Evolutionary conservation across 2,113 vertebrate species (phyloP), one percentile per base, ranked within the genome.

Genomic region (cattle (Bos taurus)): DNA sequence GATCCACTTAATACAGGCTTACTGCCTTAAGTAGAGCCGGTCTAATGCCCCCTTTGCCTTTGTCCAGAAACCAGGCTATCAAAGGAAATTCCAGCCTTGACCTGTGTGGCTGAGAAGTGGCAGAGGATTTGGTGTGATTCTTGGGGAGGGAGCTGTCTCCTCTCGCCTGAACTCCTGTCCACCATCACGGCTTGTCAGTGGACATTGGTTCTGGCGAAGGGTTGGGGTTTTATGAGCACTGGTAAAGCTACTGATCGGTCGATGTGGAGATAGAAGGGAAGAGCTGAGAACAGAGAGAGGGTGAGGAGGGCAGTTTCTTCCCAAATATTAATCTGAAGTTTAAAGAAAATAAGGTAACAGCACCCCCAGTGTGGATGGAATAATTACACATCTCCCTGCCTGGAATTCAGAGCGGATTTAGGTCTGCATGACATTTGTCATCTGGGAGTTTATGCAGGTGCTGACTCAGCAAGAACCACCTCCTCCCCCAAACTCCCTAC

Each of bases 271-370:
- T 6, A 62, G 77, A 80, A 87, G n/a, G 30, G 59, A 62, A 77
- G 33, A 78, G 54, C 56, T 33, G 48, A 30, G 48, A 64, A 81
- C 25, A 33, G 36, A 60, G 17, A 33, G 36, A 60, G 23, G 9
- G 33, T 54, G 19, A 2, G 28, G 43, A 87, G 95, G 84, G 50
- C 25, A 74, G 16, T 52, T 95, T 64, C 23, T 83, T 95, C 40
- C 95, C 57, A 57, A 78, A 60, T 95, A 77, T 94, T 91, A 67
- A 84, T 77, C 87, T 92, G 52, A 86, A 19, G 30, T 50, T 95
- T 62, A 81, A 97, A 92, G 77, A 90, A 84, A 86, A n/a, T 46
- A 84, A 36, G 46, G 48, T 26, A 57, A 46, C 7, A 23, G 19
- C 26, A 48, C 17, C 30, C 57, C 88, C 8, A 21, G 0, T 33